These are phyloP conservation scores for Margarornis squamiger DNA, from an alignment of 2,797 vertebrate genomes.

Conservation along the genomic window DNA sequence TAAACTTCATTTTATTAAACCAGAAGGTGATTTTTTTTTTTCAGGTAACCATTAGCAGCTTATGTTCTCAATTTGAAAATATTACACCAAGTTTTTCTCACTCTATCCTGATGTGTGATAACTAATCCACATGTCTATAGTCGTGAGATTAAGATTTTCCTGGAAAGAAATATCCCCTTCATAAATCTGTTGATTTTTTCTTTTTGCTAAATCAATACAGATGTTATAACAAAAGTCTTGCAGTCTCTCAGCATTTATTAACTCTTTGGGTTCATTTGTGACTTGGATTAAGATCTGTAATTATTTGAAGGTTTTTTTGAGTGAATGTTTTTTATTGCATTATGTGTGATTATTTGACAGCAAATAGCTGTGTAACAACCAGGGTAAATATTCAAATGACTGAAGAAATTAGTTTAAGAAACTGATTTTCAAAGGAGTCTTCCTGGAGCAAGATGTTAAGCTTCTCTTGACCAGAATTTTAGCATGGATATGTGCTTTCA, in stretches of 20 bases:
- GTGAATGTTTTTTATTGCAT: background rate
- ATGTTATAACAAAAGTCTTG: background rate
- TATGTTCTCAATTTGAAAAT: background rate
- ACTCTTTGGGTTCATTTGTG: background rate
- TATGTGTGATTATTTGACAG: background rate
- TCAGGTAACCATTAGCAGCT: background rate
- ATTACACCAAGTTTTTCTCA: background rate
- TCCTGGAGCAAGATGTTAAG: background rate
- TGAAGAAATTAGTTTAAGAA: background rate
- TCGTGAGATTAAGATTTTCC: background rate
- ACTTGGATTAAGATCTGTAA: background rate
- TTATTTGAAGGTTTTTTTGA: background rate
- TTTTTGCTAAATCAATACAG: background rate
- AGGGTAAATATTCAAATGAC: background rate
- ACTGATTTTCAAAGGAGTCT: background rate
- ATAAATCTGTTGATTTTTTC: background rate
- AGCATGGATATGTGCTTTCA: background rate
- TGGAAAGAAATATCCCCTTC: background rate
- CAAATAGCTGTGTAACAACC: background rate
- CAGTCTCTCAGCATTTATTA: background rate
- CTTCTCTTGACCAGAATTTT: background rate
- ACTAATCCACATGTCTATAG: background rate
- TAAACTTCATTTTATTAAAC: background rate
- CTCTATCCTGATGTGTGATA: background rate
- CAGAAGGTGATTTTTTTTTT: background rate